Percentiles rank a stretch among this genome's conserved stretches.
phyloP scores from a whole-genome alignment of 1,140 invertebrate genomes.

The Metopolophium dirhodum region DNA sequence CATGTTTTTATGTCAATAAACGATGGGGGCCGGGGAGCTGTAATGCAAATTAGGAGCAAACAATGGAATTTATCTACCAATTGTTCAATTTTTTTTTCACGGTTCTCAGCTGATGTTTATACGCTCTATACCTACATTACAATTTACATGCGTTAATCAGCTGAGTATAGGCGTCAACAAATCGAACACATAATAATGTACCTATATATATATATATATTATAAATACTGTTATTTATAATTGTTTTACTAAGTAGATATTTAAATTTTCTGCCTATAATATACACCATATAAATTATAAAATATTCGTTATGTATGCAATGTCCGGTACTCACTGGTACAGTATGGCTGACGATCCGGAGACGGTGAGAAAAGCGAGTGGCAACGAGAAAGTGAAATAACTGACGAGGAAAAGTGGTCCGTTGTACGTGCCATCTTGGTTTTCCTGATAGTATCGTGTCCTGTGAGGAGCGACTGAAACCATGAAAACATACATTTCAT shows the following conservation, averaged over 20 bases:
- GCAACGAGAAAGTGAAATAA: constrained; percentile 79
- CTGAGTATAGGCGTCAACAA: background rate
- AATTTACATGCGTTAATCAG: background rate
- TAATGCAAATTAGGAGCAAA: too few relatives aligned
- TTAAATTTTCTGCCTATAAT: background rate
- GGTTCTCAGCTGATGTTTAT: background rate
- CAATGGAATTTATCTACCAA: too few relatives aligned
- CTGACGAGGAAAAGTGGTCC: constrained; percentile 83
- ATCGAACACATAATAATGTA: background rate
- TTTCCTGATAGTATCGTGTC: constrained; percentile 89
- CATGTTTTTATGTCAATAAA: too few relatives aligned
- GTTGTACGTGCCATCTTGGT: constrained; percentile 83
- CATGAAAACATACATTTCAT: background rate
- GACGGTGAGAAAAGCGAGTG: constrained; percentile 77
- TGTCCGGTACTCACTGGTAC: constrained; percentile 71
- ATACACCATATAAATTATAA: background rate
- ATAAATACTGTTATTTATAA: background rate
- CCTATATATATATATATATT: background rate
- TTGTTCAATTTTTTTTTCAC: too few relatives aligned
- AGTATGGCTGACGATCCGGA: constrained; percentile 73
- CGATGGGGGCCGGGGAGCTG: too few relatives aligned
- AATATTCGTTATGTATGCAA: background rate
- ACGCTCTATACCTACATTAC: background rate
- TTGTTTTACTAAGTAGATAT: background rate
- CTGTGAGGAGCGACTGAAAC: constrained; percentile 78